Evolutionary conservation across 2,888 invertebrate species (phyloP).

Genomic region (Leucania comma): DNA sequence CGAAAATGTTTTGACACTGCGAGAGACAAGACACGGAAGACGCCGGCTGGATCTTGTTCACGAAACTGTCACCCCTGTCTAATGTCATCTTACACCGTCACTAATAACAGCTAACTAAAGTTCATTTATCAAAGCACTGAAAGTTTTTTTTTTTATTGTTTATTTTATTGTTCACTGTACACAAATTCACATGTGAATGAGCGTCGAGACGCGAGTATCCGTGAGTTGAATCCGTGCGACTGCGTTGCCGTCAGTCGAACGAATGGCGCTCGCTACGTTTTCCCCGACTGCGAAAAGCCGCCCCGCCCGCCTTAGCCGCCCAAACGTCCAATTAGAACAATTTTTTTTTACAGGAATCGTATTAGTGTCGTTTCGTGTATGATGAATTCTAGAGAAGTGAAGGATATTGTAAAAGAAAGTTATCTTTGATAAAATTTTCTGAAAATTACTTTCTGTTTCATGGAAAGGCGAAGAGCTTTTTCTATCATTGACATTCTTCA

Average conservation of each 20-base stretch:
- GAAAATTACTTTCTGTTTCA: conserved; percentile 25
- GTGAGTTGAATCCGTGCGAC: conserved; percentile 75
- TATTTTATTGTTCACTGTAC: conserved; percentile 42
- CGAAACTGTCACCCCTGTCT: conserved; percentile 87
- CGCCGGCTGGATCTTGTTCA: conserved; percentile 88
- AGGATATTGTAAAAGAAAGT: conserved; percentile 46
- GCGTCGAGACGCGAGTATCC: conserved; percentile 30
- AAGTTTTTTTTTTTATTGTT: conserved; percentile 32
- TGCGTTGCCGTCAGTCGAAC: conserved; percentile 75
- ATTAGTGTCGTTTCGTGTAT: conserved; percentile 72
- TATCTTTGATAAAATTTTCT: conserved; percentile 24
- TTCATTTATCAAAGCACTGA: conserved; percentile 41
- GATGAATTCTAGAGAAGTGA: conserved; percentile 58
- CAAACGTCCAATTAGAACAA: conserved; percentile 76
- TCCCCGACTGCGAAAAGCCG: conserved; percentile 80
- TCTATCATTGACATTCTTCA: conserved; percentile 42
- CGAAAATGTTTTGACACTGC: conserved; percentile 92
- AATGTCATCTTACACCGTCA: conserved; percentile 85
- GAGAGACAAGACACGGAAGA: conserved; percentile 89
- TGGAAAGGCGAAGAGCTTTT: conserved; percentile 34
- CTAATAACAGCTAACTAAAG: conserved; percentile 52
- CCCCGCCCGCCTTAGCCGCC: conserved; percentile 80
- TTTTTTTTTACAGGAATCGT: conserved; percentile 75
- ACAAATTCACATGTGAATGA: conserved; percentile 51
- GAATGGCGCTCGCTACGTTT: conserved; percentile 75